These are phyloP conservation scores for Ctenicera cuprea DNA, from an alignment of 2,888 invertebrate species.

Conservation along the genomic window DNA sequence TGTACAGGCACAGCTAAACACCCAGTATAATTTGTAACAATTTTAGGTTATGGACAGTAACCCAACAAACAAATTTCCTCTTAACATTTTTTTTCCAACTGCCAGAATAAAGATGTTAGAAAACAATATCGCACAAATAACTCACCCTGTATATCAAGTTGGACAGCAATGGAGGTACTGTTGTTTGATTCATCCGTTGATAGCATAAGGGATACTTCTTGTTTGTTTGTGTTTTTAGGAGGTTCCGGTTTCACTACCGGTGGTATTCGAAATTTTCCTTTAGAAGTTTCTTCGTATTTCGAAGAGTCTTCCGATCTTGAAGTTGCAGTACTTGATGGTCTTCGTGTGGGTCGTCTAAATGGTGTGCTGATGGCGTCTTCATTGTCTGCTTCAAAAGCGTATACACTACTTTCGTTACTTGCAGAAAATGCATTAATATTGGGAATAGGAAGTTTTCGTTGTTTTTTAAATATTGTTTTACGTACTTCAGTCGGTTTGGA, in stretches of 20 bases:
- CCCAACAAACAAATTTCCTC: too few species aligned
- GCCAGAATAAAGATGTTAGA: too few species aligned
- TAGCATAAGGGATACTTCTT: conserved; percentile 68
- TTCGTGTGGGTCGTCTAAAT: conserved; percentile 74
- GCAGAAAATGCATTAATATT: conserved; percentile 79
- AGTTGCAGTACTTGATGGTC: conserved; percentile 72
- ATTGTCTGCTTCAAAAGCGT: conserved; percentile 82
- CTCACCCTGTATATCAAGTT: too few species aligned
- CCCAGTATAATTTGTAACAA: too few species aligned
- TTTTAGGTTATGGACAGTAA: too few species aligned
- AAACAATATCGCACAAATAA: too few species aligned
- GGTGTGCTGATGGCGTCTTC: conserved; percentile 77
- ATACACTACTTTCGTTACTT: conserved; percentile 82
- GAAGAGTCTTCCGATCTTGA: conserved; percentile 71
- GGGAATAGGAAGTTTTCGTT: conserved; percentile 70
- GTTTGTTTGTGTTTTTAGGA: conserved; percentile 51
- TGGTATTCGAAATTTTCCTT: conserved; percentile 66
- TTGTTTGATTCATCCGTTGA: conserved; percentile 71
- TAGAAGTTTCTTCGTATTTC: conserved; percentile 65
- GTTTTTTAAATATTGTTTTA: conserved; percentile 77
- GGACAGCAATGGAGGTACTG: conserved; percentile 74
- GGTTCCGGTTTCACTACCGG: conserved; percentile 60
- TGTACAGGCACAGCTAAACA: too few species aligned
- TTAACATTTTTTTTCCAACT: too few species aligned
- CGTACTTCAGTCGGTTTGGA: conserved; percentile 67